Evolutionary conservation across 1,140 invertebrate genomes (phyloP), one percentile per base, ranked within the genome.

Genomic region (Drosophila murphyi): DNA sequence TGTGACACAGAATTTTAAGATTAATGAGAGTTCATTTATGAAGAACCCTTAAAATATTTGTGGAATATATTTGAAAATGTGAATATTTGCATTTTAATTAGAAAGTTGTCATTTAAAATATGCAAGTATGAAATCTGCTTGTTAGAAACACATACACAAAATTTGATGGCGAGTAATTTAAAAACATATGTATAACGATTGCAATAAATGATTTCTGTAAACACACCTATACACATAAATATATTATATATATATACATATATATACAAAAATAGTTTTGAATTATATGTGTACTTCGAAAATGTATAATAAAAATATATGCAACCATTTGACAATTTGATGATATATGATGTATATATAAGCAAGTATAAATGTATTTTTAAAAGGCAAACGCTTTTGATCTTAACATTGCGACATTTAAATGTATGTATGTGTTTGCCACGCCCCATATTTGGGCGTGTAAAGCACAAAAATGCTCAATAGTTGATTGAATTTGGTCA

Each of bases 151-250:
- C 41, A 37, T 37, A 57, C 20, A 45, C 10, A 41, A 41, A 28
- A 59, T 59, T 59, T 48, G 45, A 50, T 45, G 59, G 28, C 45
- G 10, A 47, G 7, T 54, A 41, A 39, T 39, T 29, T 7, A 56
- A 57, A 59, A 34, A 47, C 29, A 59, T 39, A 76, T 61, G 73
- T 76, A 67, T 76, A 72, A 72, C 73, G 68, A 76, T 72, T 76
- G 57, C 51, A 70, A 70, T 56, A 60, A 57, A 60, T 29, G 52
- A 71, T 39, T 48, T 57, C 43, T 56, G 55, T 39, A 59, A 68
- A 59, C 35, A 61, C 6, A 59, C 3, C 32, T 34, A 52, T 7
- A 2, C 35, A 48, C 20, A 35, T n/a, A 34, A 10, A 37, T 41
- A 50, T 8, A 51, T 41, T 2, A 1, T 29, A 28, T 43, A 28